These are phyloP conservation scores for Thalassoma bifasciatum DNA, from an alignment of 2,113 vertebrate species.

Conservation along the genomic window DNA sequence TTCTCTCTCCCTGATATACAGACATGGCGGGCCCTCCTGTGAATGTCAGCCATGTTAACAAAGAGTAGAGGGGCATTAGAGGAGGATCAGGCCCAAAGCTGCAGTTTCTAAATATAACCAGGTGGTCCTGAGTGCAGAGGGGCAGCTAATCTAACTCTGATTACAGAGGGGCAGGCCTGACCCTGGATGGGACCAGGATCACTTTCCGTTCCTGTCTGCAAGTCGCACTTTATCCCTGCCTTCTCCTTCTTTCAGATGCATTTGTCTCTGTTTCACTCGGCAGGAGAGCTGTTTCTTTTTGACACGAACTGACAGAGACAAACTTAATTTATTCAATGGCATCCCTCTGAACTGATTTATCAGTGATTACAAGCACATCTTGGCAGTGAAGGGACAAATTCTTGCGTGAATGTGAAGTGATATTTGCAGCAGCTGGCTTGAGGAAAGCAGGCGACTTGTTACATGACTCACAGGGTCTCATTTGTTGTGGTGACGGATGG, in stretches of 20 bases:
- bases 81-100: slow-evolving; percentile 84
- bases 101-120: slow-evolving; percentile 90
- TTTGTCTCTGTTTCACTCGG: slow-evolving; percentile 1
- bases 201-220: slow-evolving; percentile 52
- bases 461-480: not conserved
- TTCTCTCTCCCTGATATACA: slow-evolving; percentile 56
- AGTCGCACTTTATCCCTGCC: slow-evolving; percentile 25
- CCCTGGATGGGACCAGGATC: slow-evolving; percentile 47
- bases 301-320: not conserved
- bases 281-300: not conserved
- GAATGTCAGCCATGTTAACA: slow-evolving; percentile 89
- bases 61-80: slow-evolving; percentile 86
- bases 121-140: slow-evolving; percentile 71
- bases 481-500: slow-evolving; percentile 9
- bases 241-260: slow-evolving; percentile 18
- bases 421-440: not conserved
- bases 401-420: not conserved
- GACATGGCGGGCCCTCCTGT: slow-evolving; percentile 69
- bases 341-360: not conserved
- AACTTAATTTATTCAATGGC: not conserved
- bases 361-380: not conserved
- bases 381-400: not conserved
- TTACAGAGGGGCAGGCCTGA: slow-evolving; percentile 65
- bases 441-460: not conserved
- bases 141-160: slow-evolving; percentile 83